Evolutionary conservation across 2,113 vertebrate species (phyloP).

Genomic region (Ascaphus truei): DNA sequence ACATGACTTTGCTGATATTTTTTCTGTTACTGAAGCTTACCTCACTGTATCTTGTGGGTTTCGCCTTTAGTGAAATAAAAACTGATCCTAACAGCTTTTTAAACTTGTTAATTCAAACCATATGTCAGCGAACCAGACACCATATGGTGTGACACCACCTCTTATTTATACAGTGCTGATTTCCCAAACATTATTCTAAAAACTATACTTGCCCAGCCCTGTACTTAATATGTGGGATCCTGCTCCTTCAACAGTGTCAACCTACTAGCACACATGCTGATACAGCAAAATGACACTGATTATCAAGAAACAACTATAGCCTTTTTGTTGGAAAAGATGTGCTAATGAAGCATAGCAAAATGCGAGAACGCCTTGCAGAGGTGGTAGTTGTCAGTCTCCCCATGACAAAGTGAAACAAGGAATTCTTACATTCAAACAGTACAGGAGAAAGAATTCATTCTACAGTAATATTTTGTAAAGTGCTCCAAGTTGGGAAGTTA

Average conservation of each 20-base stretch:
- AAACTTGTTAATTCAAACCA: conserved; percentile 81
- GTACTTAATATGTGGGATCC: conserved; percentile 51
- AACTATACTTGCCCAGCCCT: conserved; percentile 65
- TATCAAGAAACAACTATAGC: conserved; percentile 56
- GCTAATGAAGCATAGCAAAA: conserved; percentile 49
- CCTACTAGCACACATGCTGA: conserved; percentile 44
- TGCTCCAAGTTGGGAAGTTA: too few relatives aligned
- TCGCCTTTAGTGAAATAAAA: conserved; percentile 71
- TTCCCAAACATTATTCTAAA: conserved; percentile 68
- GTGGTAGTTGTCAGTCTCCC: conserved; percentile 26
- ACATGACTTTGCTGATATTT: conserved; percentile 33
- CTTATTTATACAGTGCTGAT: conserved; percentile 70
- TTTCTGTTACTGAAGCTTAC: conserved; percentile 51
- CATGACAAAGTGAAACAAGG: conserved; percentile 25
- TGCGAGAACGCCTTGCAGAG: conserved; percentile 41
- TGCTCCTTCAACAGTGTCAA: conserved; percentile 38
- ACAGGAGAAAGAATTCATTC: too few relatives aligned
- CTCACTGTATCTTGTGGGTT: conserved; percentile 55
- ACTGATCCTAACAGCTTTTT: conserved; percentile 79
- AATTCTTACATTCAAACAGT: not conserved
- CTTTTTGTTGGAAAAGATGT: conserved; percentile 56
- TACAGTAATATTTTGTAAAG: too few relatives aligned
- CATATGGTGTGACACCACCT: conserved; percentile 72
- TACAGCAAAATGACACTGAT: conserved; percentile 46
- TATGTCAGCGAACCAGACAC: conserved; percentile 70